These are phyloP conservation scores for Dermatemys mawii DNA, from an alignment of 2,113 vertebrate genomes.

Conservation along the genomic window DNA sequence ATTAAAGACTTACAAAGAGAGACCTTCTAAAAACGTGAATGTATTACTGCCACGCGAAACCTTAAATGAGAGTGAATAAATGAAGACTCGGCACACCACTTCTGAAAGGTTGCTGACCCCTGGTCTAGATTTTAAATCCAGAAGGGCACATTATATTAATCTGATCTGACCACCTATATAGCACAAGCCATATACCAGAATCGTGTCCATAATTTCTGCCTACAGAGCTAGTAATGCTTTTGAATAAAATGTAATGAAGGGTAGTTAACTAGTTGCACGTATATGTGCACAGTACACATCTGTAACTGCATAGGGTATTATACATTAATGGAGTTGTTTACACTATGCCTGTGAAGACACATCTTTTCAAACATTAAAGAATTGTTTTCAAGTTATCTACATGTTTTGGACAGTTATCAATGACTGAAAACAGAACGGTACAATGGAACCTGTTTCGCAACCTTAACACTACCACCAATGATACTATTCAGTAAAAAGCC, in stretches of 20 bases:
- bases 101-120: no score
- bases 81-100: no score
- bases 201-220: neutral
- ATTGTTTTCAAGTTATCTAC: neutral
- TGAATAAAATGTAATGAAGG: neutral
- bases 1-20: no score
- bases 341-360: neutral
- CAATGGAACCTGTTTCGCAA: neutral
- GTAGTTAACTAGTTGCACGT: neutral
- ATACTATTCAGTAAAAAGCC: neutral
- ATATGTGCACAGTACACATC: neutral
- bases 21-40: no score
- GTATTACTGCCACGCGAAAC: no score
- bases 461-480: neutral
- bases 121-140: neutral
- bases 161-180: neutral
- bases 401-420: neutral
- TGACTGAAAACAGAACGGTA: neutral
- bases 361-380: neutral
- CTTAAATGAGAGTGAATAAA: no score
- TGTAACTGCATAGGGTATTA: neutral
- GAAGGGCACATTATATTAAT: rapidly evolving
- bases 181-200: neutral
- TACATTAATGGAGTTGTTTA: neutral
- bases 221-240: neutral